Conservation (phyloP, 2,888 invertebrate species). For the Pterobdella sp. region DNA sequence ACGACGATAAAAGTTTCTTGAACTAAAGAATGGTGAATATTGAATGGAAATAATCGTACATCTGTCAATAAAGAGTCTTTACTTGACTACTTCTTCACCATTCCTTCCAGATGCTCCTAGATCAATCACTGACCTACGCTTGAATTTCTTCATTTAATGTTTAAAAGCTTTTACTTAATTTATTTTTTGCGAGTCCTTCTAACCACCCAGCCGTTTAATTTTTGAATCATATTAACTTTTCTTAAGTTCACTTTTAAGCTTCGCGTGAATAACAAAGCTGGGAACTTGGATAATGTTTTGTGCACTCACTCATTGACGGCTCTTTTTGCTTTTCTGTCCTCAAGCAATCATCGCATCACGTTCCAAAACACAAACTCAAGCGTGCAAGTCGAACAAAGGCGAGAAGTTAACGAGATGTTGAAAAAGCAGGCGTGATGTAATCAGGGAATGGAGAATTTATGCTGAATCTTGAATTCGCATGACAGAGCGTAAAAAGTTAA, state of each 20-base stretch:
- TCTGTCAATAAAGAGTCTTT: neutral
- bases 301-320: neutral
- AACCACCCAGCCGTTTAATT: neutral
- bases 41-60: neutral
- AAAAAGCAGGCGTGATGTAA: conserved; percentile 20
- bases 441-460: conserved; percentile 22
- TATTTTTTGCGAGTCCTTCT: neutral
- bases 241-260: neutral
- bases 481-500: conserved; percentile 1
- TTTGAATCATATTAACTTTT: neutral
- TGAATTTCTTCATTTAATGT: neutral
- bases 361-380: neutral
- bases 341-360: neutral
- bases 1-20: neutral
- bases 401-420: conserved; percentile 23
- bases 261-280: neutral
- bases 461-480: neutral
- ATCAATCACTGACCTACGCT: neutral
- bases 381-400: conserved; percentile 14
- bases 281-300: neutral
- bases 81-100: neutral
- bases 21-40: neutral
- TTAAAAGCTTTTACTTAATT: neutral
- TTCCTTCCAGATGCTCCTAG: neutral
- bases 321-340: neutral